phyloP scores from a whole-genome alignment of 1,140 invertebrate species.

The Calliopsis andreniformis region DNA sequence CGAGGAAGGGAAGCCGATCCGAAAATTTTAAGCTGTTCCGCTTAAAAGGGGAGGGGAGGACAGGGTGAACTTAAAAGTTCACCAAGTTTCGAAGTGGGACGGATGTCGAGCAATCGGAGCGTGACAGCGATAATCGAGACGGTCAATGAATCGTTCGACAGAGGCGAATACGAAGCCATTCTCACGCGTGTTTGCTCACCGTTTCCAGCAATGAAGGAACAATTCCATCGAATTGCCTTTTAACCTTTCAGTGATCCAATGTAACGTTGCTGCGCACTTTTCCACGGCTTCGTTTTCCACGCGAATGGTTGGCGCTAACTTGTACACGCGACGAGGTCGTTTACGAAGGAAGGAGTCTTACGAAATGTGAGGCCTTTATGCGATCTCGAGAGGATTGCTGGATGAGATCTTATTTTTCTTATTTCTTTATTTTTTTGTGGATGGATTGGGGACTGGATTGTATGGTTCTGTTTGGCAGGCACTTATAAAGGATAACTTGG shows the following conservation, averaged over 20 bases:
- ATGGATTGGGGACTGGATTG: too few species aligned
- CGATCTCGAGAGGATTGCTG: too few species aligned
- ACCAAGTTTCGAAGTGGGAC: not conserved
- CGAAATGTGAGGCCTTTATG: not conserved
- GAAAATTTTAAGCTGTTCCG: too few species aligned
- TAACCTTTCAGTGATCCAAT: conserved; percentile 33
- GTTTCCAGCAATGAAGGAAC: conserved; percentile 35
- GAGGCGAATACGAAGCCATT: conserved; percentile 35
- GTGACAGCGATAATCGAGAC: conserved; percentile 35
- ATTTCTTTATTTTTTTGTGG: too few species aligned
- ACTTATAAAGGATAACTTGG: too few species aligned
- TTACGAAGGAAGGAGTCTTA: too few species aligned
- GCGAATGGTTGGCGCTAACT: not conserved
- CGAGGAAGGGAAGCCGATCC: not conserved
- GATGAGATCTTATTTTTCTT: too few species aligned
- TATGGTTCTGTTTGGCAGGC: too few species aligned
- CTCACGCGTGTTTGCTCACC: conserved; percentile 38
- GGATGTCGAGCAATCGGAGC: conserved; percentile 1
- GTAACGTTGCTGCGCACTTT: not conserved
- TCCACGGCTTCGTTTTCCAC: not conserved
- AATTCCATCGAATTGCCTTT: conserved; percentile 57
- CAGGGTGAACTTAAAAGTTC: not conserved
- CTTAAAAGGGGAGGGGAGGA: not conserved
- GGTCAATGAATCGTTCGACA: conserved; percentile 35
- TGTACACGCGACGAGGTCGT: not conserved